Conservation (phyloP, 2,797 vertebrate species). For the Eulemur rubriventer region DNA sequence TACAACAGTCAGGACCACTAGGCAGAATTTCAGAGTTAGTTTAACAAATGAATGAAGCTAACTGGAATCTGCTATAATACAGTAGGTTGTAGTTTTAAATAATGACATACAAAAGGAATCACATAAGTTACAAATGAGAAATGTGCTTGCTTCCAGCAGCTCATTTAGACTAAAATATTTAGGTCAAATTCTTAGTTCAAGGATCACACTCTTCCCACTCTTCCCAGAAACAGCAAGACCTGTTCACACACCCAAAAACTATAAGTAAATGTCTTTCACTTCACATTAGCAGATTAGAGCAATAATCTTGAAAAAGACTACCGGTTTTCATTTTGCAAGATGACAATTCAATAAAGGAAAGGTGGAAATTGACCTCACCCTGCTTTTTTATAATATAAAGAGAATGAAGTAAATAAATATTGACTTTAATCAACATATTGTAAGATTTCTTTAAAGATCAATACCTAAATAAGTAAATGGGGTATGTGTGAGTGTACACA, state of each 20-base stretch:
- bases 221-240: neutral
- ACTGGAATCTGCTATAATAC: neutral
- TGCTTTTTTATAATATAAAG: neutral
- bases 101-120: neutral
- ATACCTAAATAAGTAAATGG: neutral
- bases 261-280: neutral
- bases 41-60: neutral
- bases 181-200: neutral
- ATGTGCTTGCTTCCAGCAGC: neutral
- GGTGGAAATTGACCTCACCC: neutral
- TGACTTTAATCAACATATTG: neutral
- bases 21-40: neutral
- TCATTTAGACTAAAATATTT: neutral
- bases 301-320: neutral
- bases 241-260: neutral
- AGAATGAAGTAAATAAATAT: neutral
- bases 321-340: neutral
- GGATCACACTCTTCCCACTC: neutral
- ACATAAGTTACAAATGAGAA: neutral
- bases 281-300: neutral
- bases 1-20: neutral
- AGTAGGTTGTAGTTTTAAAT: neutral
- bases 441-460: neutral
- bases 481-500: neutral
- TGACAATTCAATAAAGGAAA: neutral